Base-by-base conservation (phyloP, 2,797 vertebrate species). In the Chelonia mydas region DNA sequence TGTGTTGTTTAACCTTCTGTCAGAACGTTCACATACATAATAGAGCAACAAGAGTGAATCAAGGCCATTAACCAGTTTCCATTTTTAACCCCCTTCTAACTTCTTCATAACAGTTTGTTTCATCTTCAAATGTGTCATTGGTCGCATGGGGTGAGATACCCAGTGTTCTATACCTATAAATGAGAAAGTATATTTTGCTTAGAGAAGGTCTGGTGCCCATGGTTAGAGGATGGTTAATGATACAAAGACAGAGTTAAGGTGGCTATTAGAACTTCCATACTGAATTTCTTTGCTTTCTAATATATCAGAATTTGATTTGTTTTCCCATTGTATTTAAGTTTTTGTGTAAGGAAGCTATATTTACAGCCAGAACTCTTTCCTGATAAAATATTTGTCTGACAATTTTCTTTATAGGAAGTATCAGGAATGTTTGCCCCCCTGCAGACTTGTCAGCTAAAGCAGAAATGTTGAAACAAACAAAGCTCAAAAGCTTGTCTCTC, bases 181-280 rank as follows among this genome's bases (percentile, higher is more conserved):
- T 84, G 17, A 65, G 85, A 80, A 92, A 41, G 0, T 5, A 21
- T 28, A 3, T 12, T 61, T 88, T 83, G 6, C 76, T 84, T 74
- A 47, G 11, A 79, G 3, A 9, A 85, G 47, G 28, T 53, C 37
- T 0, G 5, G 1, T 37, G 3, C 13, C 45, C 25, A 15, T 17
- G 16, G 45, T 72, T 28, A 82, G 21, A 87, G n/a, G 83, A 91
- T 68, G 12, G 25, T 13, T 85, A 25, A 33, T 74, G 28, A 8
- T 86, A 68, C 5, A 84, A 78, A 85, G 11, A 5, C 7, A 83
- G 45, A 89, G 85, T 33, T 61, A 88, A 91, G 28, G 5, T 33
- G 88, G 45, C 4, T 33, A 53, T 45, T 82, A 90, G 86, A 91
- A 84, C 16, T 76, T 76, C 41, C 13, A 28, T 47, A 0, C 12